phyloP scores from a whole-genome alignment of 1,140 invertebrate genomes.

The Ceratina australensis region DNA sequence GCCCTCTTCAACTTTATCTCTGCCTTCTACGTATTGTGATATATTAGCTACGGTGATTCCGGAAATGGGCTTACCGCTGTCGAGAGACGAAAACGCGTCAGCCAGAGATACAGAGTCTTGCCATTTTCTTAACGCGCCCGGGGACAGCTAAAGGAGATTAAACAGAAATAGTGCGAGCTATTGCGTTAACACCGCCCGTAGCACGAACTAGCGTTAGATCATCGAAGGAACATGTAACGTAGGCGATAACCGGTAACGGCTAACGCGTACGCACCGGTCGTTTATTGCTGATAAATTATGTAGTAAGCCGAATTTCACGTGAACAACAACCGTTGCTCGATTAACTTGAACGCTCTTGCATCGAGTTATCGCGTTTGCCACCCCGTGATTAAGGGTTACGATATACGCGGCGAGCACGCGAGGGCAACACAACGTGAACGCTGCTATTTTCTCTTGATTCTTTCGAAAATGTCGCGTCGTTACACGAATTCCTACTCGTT shows the following conservation, averaged over 20 bases:
- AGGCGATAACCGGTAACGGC: conserved; percentile 4
- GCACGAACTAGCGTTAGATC: conserved; percentile 51
- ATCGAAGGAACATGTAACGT: conserved; percentile 42
- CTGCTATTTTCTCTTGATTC: no score
- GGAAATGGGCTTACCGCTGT: conserved; percentile 41
- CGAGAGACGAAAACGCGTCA: conserved; percentile 17
- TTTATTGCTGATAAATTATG: conserved; percentile 8
- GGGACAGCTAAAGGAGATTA: no score
- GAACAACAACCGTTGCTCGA: conserved; percentile 8
- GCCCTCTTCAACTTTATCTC: neutral
- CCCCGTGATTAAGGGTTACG: neutral
- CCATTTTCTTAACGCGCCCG: neutral
- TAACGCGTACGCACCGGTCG: neutral
- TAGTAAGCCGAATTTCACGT: conserved; percentile 9
- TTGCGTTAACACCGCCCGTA: neutral
- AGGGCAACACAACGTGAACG: neutral
- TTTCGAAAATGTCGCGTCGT: neutral
- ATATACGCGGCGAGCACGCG: no score
- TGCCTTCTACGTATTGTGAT: conserved; percentile 67
- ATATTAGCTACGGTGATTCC: conserved; percentile 65
- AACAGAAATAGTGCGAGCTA: neutral
- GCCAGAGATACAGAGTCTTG: neutral
- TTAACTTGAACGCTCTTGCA: neutral
- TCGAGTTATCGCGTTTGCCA: neutral
- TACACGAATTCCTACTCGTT: conserved; percentile 13